Evolutionary conservation across 1,140 invertebrate species (phyloP).

Genomic region (Bombus waltoni): DNA sequence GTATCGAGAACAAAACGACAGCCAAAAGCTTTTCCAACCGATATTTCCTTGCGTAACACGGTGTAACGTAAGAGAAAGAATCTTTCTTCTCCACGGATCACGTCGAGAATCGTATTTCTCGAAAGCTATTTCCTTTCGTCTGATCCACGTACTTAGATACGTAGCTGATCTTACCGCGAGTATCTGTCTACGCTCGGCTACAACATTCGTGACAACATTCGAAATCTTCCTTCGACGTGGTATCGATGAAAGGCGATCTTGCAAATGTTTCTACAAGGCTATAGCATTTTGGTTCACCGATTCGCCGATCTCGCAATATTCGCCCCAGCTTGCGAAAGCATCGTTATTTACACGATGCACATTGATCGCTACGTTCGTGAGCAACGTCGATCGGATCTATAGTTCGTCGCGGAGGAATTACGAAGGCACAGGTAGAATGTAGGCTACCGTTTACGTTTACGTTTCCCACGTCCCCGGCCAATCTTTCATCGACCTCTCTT

Average conservation of each 20-base stretch:
- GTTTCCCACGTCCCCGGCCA: too few relatives aligned
- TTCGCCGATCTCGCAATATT: conserved; percentile 5
- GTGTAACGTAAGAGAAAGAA: conserved; percentile 8
- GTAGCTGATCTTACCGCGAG: neutral
- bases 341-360: neutral
- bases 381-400: too few relatives aligned
- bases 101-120: conserved; percentile 38
- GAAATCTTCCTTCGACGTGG: conserved; percentile 18
- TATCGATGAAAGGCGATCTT: conserved; percentile 32
- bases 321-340: neutral
- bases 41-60: neutral
- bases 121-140: conserved; percentile 38
- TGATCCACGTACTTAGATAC: neutral
- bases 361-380: neutral
- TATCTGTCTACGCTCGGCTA: neutral
- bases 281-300: conserved; percentile 10
- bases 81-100: neutral
- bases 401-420: too few relatives aligned
- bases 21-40: too few relatives aligned
- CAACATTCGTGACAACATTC: conserved; percentile 4
- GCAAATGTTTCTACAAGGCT: neutral
- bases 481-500: too few relatives aligned
- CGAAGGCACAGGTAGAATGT: too few relatives aligned
- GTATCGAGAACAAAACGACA: too few relatives aligned
- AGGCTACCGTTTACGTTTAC: too few relatives aligned